Evolutionary conservation across 2,113 vertebrate species (phyloP), one percentile per base, ranked within the genome.

Genomic region (Mesitornis unicolor): DNA sequence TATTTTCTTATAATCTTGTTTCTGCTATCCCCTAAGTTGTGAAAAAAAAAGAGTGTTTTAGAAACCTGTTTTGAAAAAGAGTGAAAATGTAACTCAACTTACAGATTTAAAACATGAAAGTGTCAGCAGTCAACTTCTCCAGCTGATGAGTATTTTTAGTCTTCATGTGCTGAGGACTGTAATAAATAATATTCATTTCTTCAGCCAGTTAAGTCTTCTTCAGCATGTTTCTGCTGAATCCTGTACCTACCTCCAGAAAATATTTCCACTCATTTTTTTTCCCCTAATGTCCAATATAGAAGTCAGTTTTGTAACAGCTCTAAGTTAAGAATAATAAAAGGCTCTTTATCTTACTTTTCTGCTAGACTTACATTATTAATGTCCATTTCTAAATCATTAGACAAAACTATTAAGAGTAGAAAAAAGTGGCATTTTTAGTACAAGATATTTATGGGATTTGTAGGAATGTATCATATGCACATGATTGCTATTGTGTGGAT

Each of bases 1-100:
- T 82, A 38, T 77, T 97, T 97, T 93, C 19, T 81, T 91, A 74
- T 35, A 79, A 87, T 97, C 50, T 80, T 45, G 31, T 40, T 86
- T 77, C 40, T 89, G 38, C 79, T 50, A 16, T 51, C 33, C n/a
- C 22, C 43, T 68, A 67, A 61, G 26, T 29, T 67, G 68, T 59
- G 29, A 73, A 71, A 82, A 24, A 12, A 85, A 87, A 84, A 78
- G 36, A 4, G 7, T 67, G 13, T 73, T 16, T 61, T 81, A 79
- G 71, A 87, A 89, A 69, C 20, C 22, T 63, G 7, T 87, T 92
- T 87, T 65, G 40, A 91, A 60, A 82, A 80, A 53, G 10, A 81
- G 26, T 83, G 40, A 45, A 83, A 89, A 31, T 67, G 5, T 57
- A 67, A 36, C 25, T 90, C 54, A 71, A 12, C 17, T 16, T 91